Evolutionary conservation across 1,140 invertebrate species (phyloP), one percentile per base, ranked within the genome.

Genomic region (Proctacanthus coquilletti): DNA sequence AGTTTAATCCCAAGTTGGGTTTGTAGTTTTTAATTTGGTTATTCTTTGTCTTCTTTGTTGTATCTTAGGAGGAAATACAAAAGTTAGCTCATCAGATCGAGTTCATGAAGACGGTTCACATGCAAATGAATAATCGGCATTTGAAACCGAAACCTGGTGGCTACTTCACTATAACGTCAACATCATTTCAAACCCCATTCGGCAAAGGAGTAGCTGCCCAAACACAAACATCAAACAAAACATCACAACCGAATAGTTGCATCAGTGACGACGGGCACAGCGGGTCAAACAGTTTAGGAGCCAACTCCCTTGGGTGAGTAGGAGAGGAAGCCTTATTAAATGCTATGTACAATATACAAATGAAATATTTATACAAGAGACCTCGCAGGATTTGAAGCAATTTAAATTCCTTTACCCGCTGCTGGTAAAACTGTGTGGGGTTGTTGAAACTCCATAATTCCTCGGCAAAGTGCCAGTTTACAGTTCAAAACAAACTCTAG

Each of bases 91-190:
- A 83, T 9, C 84, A 89, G 61, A 87, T 91, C 44, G 85, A 91
- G 55, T 84, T 85, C 52, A 85, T 89, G 80, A 88, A 86, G 61
- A 87, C 87, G 50, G 83, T 87, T 6, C 81, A 87, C 45, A 89
- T 91, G 86, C 80, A 87, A 55, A 76, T 85, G 62, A 84, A 88
- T 60, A 91, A 91, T 59, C 66, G 84, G 13, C 86, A 91, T 56
- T 58, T 89, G 39, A 82, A 84, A 47, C 80, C 82, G 30, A 81
- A 84, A 48, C 71, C 74, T 3, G 81, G 82, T 9, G 75, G 80
- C 9, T 84, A 84, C 54, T 84, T 86, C 57, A 77, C 68, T 37
- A 59, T 65, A 43, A 69, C 52, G 40, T 64, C 48, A 49, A 62
- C 51, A 50, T 58, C 56, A n/a, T 59, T 59, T 29, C 56, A 60